phyloP scores from a whole-genome alignment of 2,113 vertebrate species.

The Suncus etruscus region DNA sequence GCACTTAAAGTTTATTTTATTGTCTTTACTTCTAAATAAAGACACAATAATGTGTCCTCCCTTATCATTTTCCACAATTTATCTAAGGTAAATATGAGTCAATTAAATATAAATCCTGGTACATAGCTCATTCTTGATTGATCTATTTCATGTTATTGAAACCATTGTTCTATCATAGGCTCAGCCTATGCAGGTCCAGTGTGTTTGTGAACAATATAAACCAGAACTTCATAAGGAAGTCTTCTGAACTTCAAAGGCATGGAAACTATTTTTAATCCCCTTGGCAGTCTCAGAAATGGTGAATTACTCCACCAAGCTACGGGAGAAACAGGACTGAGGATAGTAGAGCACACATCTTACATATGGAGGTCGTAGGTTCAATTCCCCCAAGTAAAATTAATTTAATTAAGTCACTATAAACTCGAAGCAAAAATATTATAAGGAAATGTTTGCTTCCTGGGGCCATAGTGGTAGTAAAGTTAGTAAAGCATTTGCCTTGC shows the following conservation, averaged over 20 bases:
- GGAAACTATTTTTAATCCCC: background rate
- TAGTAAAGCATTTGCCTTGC: too few relatives aligned
- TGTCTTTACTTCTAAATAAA: background rate
- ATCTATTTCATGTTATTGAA: background rate
- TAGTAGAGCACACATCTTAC: too few relatives aligned
- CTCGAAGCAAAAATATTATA: slow-evolving; percentile 24
- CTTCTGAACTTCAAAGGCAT: background rate
- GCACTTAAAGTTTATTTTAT: background rate
- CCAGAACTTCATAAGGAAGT: slow-evolving; percentile 45
- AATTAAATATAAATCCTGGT: slow-evolving; percentile 1
- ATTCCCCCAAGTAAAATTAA: background rate
- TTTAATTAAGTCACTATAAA: background rate
- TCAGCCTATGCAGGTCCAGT: background rate
- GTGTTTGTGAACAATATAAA: slow-evolving; percentile 46
- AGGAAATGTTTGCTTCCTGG: slow-evolving; percentile 23
- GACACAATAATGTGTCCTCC: background rate
- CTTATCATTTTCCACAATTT: background rate
- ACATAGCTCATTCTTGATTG: background rate
- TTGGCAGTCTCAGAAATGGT: slow-evolving; percentile 9
- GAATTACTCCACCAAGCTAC: background rate
- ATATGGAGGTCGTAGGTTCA: too few relatives aligned
- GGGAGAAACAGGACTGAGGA: too few relatives aligned
- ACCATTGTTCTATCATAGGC: background rate
- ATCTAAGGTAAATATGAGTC: slow-evolving; percentile 35
- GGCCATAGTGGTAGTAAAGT: background rate